Percentiles rank a stretch among this genome's conserved stretches.
phyloP scores from a whole-genome alignment of 2,888 invertebrate species.

The Polydesmus complanatus region DNA sequence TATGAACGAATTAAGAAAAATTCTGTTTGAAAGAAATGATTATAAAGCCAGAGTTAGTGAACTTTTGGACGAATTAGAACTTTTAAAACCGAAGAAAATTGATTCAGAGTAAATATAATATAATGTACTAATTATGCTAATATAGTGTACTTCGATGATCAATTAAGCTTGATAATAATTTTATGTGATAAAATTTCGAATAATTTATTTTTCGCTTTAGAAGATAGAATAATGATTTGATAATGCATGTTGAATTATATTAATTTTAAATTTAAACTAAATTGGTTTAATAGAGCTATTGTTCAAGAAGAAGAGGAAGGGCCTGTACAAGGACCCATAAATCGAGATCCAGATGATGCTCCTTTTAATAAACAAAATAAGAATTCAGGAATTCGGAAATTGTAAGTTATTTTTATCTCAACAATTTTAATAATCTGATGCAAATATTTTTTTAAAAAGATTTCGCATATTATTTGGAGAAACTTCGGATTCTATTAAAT shows the following conservation, averaged over 20 bases:
- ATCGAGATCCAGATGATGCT: slow-evolving; percentile 92
- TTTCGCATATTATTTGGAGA: slow-evolving; percentile 73
- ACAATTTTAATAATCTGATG: neutral
- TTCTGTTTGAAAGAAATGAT: slow-evolving; percentile 82
- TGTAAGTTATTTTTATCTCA: slow-evolving; percentile 46
- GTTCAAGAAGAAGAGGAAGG: slow-evolving; percentile 52
- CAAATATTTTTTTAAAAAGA: slow-evolving; percentile 37
- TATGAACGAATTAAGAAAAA: slow-evolving; percentile 66
- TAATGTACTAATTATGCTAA: neutral
- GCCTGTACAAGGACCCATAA: slow-evolving; percentile 91
- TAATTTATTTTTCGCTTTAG: too few relatives aligned
- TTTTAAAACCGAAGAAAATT: slow-evolving; percentile 23
- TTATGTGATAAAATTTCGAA: neutral
- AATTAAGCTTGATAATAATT: too few relatives aligned
- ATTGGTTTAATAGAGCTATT: too few relatives aligned
- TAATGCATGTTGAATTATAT: too few relatives aligned
- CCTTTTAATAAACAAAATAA: slow-evolving; percentile 63
- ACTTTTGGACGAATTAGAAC: slow-evolving; percentile 79
- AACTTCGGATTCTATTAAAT: slow-evolving; percentile 24
- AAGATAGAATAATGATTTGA: neutral
- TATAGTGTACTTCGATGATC: neutral
- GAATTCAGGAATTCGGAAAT: slow-evolving; percentile 77
- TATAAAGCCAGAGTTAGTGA: slow-evolving; percentile 80
- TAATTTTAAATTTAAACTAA: too few relatives aligned
- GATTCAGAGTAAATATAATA: neutral